These are phyloP conservation scores for Cylloceria caligata DNA, from an alignment of 2,888 invertebrate genomes.

Conservation along the genomic window DNA sequence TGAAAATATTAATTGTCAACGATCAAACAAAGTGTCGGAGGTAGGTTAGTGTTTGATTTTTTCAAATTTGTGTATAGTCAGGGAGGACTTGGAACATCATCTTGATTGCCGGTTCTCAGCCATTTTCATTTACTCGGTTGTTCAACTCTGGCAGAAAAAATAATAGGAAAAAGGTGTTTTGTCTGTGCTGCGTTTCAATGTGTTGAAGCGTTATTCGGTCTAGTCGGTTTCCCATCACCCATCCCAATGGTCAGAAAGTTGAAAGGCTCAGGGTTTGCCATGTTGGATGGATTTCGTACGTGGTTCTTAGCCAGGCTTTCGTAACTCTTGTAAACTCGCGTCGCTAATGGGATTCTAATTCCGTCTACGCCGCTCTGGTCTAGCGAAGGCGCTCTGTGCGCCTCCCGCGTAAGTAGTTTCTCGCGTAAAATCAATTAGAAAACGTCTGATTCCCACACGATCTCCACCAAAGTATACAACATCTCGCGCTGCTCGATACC, in stretches of 20 bases:
- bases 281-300: slow-evolving; percentile 34
- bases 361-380: slow-evolving; percentile 22
- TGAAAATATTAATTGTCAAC: background rate
- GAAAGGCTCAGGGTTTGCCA: background rate
- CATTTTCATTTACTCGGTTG: background rate
- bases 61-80: too few species aligned
- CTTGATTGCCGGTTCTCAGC: background rate
- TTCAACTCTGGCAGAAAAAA: background rate
- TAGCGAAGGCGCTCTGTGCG: background rate
- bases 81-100: background rate
- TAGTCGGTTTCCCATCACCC: background rate
- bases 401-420: slow-evolving; percentile 58
- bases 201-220: background rate
- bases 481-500: background rate
- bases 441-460: slow-evolving; percentile 54
- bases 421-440: slow-evolving; percentile 61
- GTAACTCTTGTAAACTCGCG: background rate
- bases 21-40: background rate
- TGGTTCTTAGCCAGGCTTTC: slow-evolving; percentile 1
- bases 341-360: slow-evolving; percentile 43
- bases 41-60: too few species aligned
- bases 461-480: slow-evolving; percentile 3
- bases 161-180: background rate
- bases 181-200: background rate
- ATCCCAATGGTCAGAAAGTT: background rate